A percentile compares a stretch with the other conserved stretches of the same genome.
phyloP scores from a whole-genome alignment of 2,888 invertebrate genomes.

The Platerodrilus igneus region DNA sequence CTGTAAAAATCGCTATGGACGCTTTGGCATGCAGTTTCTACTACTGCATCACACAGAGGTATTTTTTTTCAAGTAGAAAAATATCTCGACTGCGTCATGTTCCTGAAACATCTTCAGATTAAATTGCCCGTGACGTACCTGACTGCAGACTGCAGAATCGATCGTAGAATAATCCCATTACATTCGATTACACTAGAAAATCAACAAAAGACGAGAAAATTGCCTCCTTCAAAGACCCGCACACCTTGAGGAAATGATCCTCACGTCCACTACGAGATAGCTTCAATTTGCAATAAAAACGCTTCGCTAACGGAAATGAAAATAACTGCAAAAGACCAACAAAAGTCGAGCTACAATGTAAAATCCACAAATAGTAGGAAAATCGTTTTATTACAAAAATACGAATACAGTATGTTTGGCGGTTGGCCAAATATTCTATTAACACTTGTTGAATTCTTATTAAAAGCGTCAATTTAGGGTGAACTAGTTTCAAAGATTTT shows the following conservation, averaged over 20 bases:
- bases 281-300: constrained; percentile 23
- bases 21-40: no score
- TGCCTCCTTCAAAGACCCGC: constrained; percentile 11
- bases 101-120: no score
- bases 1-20: no score
- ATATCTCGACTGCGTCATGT: no score
- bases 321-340: constrained; percentile 10
- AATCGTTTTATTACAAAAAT: constrained; percentile 1
- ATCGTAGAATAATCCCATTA: constrained; percentile 13
- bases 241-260: constrained; percentile 14
- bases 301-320: constrained; percentile 5
- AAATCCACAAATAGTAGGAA: constrained; percentile 2
- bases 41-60: no score
- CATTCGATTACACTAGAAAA: constrained; percentile 15
- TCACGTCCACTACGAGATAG: constrained; percentile 17
- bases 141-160: no score
- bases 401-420: constrained; percentile 10
- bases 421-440: constrained; percentile 16
- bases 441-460: constrained; percentile 35
- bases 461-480: no score
- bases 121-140: no score
- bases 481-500: no score
- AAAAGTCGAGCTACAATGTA: constrained; percentile 9
- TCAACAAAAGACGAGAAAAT: constrained; percentile 17
- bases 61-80: no score